These are phyloP conservation scores for Plemyria rubiginata DNA, from an alignment of 2,888 invertebrate genomes.

Conservation along the genomic window DNA sequence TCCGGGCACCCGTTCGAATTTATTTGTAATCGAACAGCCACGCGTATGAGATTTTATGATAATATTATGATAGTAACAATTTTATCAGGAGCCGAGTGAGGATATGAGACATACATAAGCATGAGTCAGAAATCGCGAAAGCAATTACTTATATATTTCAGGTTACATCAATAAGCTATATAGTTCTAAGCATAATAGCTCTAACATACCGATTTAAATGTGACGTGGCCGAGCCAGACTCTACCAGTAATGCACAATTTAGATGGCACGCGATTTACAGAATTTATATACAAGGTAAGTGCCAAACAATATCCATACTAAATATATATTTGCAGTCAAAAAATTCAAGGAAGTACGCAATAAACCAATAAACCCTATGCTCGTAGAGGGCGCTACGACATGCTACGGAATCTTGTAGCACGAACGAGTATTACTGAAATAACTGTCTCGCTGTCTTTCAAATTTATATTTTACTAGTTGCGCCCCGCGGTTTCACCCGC, in stretches of 20 bases:
- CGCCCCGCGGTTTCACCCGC: too few relatives aligned
- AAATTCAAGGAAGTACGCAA: not conserved
- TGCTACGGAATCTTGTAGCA: not conserved
- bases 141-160: conserved; percentile 46
- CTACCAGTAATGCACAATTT: conserved; percentile 36
- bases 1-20: not conserved
- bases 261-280: conserved; percentile 52
- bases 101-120: not conserved
- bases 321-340: too few relatives aligned
- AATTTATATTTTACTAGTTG: too few relatives aligned
- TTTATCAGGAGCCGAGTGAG: not conserved
- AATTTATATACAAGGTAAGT: conserved; percentile 59
- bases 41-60: conserved; percentile 6
- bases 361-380: not conserved
- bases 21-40: not conserved
- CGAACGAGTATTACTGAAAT: not conserved
- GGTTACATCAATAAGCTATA: conserved; percentile 55
- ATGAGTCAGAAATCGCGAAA: not conserved
- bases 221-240: conserved; percentile 10
- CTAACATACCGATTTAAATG: conserved; percentile 56
- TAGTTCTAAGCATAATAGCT: conserved; percentile 50
- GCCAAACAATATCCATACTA: not conserved
- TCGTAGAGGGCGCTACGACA: conserved; percentile 1
- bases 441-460: not conserved
- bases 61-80: conserved; percentile 1